Evolutionary conservation across 2,888 invertebrate species (phyloP).

Genomic region (Pimpla rufipes): DNA sequence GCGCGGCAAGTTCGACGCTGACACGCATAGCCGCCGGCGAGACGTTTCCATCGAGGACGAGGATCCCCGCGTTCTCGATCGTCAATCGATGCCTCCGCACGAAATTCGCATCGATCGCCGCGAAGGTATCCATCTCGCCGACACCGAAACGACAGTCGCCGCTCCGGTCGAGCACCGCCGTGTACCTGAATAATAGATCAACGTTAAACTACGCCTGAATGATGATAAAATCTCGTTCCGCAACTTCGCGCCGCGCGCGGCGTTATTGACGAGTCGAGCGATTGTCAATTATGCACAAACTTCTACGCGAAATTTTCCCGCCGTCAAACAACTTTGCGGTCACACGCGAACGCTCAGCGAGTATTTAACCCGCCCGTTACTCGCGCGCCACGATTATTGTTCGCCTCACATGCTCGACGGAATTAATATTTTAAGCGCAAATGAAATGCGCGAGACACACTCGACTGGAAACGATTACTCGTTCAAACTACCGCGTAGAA

Average conservation of each 20-base stretch:
- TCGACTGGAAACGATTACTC: neutral
- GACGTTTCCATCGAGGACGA: slow-evolving; percentile 95
- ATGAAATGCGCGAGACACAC: neutral
- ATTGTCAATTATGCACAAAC: slow-evolving; percentile 2
- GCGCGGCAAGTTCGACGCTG: slow-evolving; percentile 88
- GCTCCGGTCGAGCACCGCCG: slow-evolving; percentile 89
- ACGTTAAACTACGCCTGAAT: slow-evolving; percentile 85
- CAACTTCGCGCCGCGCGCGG: neutral
- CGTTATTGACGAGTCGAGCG: neutral
- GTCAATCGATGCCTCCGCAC: slow-evolving; percentile 88
- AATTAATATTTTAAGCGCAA: neutral
- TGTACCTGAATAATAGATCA: slow-evolving; percentile 87
- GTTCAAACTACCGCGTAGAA: neutral
- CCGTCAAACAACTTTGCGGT: neutral
- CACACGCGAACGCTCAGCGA: neutral
- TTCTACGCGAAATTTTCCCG: neutral
- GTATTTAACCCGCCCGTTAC: neutral
- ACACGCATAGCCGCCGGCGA: slow-evolving; percentile 89
- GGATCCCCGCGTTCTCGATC: slow-evolving; percentile 89
- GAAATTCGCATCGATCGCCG: slow-evolving; percentile 89
- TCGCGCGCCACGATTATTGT: neutral
- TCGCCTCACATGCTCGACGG: neutral
- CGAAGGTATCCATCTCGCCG: slow-evolving; percentile 94
- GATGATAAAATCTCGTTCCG: slow-evolving; percentile 9
- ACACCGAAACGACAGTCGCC: slow-evolving; percentile 94